phyloP scores from a whole-genome alignment of 2,888 invertebrate species.

The Meganola albula region DNA sequence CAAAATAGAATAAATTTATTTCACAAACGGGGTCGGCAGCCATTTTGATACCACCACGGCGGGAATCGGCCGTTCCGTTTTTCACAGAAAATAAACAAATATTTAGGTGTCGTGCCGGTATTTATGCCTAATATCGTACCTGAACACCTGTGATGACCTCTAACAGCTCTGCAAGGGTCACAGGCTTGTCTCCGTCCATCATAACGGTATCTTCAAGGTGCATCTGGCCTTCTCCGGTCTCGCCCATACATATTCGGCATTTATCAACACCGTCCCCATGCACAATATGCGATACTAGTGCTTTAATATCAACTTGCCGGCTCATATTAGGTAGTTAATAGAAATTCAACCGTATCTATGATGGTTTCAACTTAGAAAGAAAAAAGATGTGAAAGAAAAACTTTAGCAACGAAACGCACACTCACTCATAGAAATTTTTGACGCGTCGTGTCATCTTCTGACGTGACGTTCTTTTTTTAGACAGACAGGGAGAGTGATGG shows the following conservation, averaged over 20 bases:
- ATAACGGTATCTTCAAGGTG: constrained; percentile 65
- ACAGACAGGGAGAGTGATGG: too few species aligned
- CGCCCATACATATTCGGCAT: constrained; percentile 71
- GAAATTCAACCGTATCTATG: not conserved
- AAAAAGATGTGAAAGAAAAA: too few species aligned
- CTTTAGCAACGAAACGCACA: too few species aligned
- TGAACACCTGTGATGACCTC: constrained; percentile 63
- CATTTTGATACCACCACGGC: constrained; percentile 48
- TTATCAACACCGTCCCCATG: constrained; percentile 62
- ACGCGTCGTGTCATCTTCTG: too few species aligned
- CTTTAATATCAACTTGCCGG: constrained; percentile 62
- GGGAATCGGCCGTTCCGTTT: constrained; percentile 67
- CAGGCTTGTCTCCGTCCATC: constrained; percentile 62
- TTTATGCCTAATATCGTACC: constrained; percentile 37
- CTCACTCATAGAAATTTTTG: too few species aligned
- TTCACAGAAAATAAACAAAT: constrained; percentile 55
- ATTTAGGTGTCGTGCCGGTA: constrained; percentile 25
- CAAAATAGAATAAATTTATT: too few species aligned
- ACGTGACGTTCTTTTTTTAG: too few species aligned
- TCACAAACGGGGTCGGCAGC: too few species aligned
- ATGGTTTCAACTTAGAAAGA: too few species aligned
- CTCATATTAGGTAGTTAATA: constrained; percentile 40
- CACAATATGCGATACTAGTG: constrained; percentile 66
- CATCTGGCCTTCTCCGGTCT: constrained; percentile 65
- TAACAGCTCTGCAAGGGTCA: constrained; percentile 60